phyloP scores from a whole-genome alignment of 2,888 invertebrate species.

The Eilema sororculum region DNA sequence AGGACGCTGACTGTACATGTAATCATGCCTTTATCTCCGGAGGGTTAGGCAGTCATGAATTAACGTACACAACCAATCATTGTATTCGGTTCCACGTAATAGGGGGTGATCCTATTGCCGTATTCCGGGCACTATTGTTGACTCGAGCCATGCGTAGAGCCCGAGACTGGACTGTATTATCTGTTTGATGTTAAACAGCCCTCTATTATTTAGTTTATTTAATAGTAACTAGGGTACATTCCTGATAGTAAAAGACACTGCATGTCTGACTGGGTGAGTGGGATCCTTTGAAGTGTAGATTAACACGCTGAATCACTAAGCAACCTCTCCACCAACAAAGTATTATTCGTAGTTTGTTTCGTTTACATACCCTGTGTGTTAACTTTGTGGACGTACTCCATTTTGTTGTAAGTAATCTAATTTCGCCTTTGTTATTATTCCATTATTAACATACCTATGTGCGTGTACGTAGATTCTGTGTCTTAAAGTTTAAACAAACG shows the following conservation, averaged over 20 bases:
- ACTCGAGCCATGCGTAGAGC: no score
- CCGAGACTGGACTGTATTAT: no score
- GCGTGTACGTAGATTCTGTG: neutral
- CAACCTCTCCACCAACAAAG: conserved; percentile 38
- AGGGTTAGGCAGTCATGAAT: no score
- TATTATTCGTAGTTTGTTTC: conserved; percentile 25
- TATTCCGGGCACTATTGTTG: no score
- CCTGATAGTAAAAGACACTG: neutral
- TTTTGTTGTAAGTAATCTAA: neutral
- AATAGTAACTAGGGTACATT: no score
- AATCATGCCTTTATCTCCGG: no score
- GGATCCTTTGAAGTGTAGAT: conserved; percentile 61
- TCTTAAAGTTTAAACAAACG: neutral
- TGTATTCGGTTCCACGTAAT: no score
- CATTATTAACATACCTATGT: neutral
- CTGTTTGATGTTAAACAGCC: no score
- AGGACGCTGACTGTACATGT: no score
- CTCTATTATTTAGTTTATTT: no score
- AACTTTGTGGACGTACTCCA: conserved; percentile 12
- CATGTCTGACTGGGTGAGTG: conserved; percentile 35
- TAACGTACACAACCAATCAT: no score
- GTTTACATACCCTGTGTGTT: conserved; percentile 26
- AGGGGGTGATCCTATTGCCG: no score
- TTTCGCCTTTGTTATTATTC: neutral
- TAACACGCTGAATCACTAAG: conserved; percentile 53